These are phyloP conservation scores for Sebastes taczanowskii DNA, from an alignment of 2,797 vertebrate species.

Conservation along the genomic window DNA sequence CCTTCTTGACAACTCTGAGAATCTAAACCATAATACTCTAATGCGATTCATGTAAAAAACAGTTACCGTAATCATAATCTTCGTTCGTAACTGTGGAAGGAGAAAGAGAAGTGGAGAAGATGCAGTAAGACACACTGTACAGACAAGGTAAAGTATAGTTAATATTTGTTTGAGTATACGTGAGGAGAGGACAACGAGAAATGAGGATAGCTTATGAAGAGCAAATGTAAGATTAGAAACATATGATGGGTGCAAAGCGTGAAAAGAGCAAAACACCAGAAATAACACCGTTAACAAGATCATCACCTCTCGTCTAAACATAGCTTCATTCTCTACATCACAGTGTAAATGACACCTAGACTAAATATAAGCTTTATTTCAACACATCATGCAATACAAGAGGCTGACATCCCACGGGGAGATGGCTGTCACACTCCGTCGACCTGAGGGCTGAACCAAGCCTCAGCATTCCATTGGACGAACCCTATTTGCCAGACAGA, in stretches of 20 bases:
- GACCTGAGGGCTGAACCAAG: background rate
- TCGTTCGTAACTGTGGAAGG: slow-evolving; percentile 22
- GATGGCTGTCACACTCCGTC: background rate
- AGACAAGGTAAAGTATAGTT: background rate
- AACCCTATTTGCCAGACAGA: background rate
- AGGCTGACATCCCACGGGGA: background rate
- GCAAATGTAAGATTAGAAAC: background rate
- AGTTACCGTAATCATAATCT: slow-evolving; percentile 73
- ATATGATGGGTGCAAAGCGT: background rate
- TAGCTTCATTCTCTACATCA: background rate
- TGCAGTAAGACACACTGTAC: background rate
- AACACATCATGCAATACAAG: background rate
- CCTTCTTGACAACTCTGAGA: background rate
- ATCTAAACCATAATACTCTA: background rate
- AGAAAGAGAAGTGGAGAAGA: background rate
- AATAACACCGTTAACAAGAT: background rate
- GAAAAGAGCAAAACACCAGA: background rate
- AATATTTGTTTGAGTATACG: background rate
- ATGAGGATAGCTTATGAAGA: background rate
- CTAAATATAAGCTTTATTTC: slow-evolving; percentile 11
- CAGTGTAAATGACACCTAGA: background rate
- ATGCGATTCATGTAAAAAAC: background rate
- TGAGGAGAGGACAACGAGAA: background rate
- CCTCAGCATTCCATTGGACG: background rate
- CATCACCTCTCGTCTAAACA: background rate